Conservation (phyloP, 2,888 invertebrate species). For the Platycnemis pennipes region DNA sequence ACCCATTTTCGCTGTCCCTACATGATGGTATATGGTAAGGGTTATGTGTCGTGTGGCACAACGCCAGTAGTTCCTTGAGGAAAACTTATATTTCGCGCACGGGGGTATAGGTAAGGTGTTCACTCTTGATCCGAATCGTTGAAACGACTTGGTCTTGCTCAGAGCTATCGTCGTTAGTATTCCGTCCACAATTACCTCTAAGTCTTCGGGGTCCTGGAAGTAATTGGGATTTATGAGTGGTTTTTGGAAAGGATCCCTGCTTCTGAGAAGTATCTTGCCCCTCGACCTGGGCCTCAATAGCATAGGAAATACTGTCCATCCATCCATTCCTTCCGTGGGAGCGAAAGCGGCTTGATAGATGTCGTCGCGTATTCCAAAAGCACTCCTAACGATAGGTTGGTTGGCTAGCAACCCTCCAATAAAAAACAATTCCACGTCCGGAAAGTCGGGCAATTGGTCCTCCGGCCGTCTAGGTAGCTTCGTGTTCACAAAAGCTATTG, state of each 20-base stretch:
- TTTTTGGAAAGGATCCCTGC: constrained; percentile 79
- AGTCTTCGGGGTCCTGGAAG: constrained; percentile 81
- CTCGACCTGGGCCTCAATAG: constrained; percentile 73
- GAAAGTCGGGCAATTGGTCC: constrained; percentile 78
- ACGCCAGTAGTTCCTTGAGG: constrained; percentile 84
- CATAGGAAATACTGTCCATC: constrained; percentile 74
- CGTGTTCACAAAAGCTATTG: constrained; percentile 84
- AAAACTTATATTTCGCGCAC: constrained; percentile 79
- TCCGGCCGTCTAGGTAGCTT: constrained; percentile 81
- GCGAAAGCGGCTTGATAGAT: constrained; percentile 75
- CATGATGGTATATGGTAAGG: constrained; percentile 82
- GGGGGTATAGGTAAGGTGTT: constrained; percentile 60
- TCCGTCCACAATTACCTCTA: constrained; percentile 82
- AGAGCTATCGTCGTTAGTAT: constrained; percentile 83
- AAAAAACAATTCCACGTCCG: constrained; percentile 85
- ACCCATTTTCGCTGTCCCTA: constrained; percentile 74
- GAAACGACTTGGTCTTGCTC: constrained; percentile 80
- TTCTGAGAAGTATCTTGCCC: constrained; percentile 78
- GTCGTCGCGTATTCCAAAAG: constrained; percentile 74
- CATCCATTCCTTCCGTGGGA: constrained; percentile 74
- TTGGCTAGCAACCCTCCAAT: constrained; percentile 84
- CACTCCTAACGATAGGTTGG: constrained; percentile 75
- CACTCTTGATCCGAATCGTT: constrained; percentile 70
- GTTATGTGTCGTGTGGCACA: constrained; percentile 84
- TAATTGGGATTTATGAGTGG: constrained; percentile 81